phyloP scores from a whole-genome alignment of 2,113 vertebrate species.

The Tetraodon nigroviridis region DNA sequence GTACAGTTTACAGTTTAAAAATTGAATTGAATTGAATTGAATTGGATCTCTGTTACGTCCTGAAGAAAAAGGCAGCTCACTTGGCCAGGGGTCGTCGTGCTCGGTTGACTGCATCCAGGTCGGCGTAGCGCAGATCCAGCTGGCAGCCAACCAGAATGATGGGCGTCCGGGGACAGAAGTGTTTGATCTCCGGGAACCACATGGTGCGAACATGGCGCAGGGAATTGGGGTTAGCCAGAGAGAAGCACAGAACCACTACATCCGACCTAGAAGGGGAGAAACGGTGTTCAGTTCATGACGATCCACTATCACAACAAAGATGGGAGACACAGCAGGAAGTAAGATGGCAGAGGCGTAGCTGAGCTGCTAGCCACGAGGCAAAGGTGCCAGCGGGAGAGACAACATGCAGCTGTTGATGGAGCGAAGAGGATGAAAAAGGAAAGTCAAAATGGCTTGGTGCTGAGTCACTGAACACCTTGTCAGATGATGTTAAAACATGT shows the following conservation, averaged over 20 bases:
- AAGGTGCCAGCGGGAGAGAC: conserved; percentile 15
- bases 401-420: conserved; percentile 13
- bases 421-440: conserved; percentile 10
- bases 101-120: conserved; percentile 89
- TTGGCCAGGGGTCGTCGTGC: conserved; percentile 85
- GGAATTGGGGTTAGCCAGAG: conserved; percentile 87
- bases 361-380: conserved; percentile 19
- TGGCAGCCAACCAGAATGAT: conserved; percentile 91
- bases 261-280: conserved; percentile 74
- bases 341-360: background rate
- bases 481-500: conserved; percentile 35
- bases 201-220: conserved; percentile 86
- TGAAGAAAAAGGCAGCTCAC: conserved; percentile 65
- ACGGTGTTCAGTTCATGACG: background rate
- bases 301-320: background rate
- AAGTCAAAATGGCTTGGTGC: conserved; percentile 1
- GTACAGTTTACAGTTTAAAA: no score
- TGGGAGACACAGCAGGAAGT: background rate
- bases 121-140: conserved; percentile 90
- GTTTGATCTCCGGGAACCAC: conserved; percentile 92
- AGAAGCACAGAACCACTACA: conserved; percentile 87
- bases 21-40: no score
- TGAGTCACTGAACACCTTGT: conserved; percentile 39
- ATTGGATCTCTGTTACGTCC: conserved; percentile 14
- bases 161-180: conserved; percentile 89